Conservation (phyloP, 2,888 invertebrate species). For the Hypercompe scribonia region DNA sequence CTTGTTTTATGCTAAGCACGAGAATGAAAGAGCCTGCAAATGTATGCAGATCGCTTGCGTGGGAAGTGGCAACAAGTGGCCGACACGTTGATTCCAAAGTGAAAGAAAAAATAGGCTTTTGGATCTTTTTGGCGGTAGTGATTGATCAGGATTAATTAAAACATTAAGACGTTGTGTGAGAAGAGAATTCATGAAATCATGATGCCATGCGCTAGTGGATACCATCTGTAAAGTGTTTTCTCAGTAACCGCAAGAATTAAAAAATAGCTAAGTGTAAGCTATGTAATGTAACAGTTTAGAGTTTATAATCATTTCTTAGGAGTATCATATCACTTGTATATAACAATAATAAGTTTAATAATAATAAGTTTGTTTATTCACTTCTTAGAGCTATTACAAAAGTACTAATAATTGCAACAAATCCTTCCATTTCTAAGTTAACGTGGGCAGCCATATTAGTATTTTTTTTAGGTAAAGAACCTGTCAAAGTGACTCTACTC, state of each 20-base stretch:
- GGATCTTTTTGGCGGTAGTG: constrained; percentile 65
- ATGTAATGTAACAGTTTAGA: background rate
- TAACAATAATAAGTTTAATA: no score
- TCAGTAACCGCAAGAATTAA: background rate
- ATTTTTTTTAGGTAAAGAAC: no score
- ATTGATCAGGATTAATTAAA: constrained; percentile 76
- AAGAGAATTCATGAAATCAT: constrained; percentile 38
- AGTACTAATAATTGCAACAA: no score
- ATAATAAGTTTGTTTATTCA: no score
- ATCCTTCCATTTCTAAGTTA: no score
- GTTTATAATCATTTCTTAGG: background rate
- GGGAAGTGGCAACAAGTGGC: constrained; percentile 85
- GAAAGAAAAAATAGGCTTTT: constrained; percentile 62
- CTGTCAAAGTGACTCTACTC: no score
- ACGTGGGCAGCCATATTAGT: no score
- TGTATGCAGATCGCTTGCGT: constrained; percentile 84
- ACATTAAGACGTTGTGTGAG: constrained; percentile 58
- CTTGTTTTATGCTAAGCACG: constrained; percentile 85
- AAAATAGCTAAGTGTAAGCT: background rate
- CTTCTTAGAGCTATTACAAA: no score
- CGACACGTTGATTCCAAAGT: constrained; percentile 67
- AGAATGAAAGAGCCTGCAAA: constrained; percentile 81
- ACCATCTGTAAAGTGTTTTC: background rate
- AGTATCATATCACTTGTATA: background rate
- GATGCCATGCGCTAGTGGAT: constrained; percentile 26